Evolutionary conservation across 2,113 vertebrate genomes (phyloP).

Genomic region (Xenopus borealis): DNA sequence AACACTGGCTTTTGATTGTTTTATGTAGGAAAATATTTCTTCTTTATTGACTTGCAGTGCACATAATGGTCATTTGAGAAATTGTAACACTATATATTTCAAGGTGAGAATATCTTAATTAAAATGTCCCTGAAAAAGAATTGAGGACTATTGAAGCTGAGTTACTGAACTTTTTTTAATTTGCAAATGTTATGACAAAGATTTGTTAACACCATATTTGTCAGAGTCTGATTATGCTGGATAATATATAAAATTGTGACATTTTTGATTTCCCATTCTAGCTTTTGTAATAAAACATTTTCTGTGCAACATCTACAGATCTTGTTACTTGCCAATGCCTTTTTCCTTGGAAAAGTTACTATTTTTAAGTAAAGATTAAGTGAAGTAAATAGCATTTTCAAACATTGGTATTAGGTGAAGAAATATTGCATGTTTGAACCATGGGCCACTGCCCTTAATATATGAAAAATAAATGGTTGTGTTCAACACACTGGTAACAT

Average conservation of each 20-base stretch:
- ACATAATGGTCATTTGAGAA: conserved; percentile 12
- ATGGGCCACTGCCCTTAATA: conserved; percentile 3
- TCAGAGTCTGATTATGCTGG: neutral
- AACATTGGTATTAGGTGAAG: neutral
- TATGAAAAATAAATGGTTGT: neutral
- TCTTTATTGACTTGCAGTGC: neutral
- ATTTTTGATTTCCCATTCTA: conserved; percentile 8
- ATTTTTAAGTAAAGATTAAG: conserved; percentile 28
- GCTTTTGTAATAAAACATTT: neutral
- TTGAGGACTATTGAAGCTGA: neutral
- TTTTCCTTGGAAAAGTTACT: neutral
- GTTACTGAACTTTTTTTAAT: conserved; percentile 15
- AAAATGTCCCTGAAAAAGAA: conserved; percentile 1
- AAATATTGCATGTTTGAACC: neutral
- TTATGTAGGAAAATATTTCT: neutral
- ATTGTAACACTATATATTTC: conserved; percentile 6
- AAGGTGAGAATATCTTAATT: conserved; percentile 25
- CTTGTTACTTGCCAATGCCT: neutral
- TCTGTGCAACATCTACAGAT: neutral
- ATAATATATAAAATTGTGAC: conserved; percentile 25
- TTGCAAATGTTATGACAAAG: conserved; percentile 8
- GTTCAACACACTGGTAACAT: too few species aligned
- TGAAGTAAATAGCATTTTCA: neutral
- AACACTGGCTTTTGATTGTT: conserved; percentile 15
- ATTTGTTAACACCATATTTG: neutral